phyloP scores from a whole-genome alignment of 2,888 invertebrate genomes.

The Cordylochernes scorpioides region DNA sequence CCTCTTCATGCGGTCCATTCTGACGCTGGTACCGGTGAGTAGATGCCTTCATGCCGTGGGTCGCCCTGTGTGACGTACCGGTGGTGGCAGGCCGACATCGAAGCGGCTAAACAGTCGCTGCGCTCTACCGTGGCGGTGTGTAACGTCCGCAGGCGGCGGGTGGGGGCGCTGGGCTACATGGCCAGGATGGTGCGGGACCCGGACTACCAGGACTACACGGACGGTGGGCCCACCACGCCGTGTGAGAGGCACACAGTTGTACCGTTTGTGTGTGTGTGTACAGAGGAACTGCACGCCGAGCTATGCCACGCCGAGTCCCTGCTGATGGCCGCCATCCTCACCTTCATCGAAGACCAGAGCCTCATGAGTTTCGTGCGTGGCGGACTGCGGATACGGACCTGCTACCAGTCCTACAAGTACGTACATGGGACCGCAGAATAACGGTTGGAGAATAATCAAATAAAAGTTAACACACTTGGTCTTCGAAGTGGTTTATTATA shows the following conservation, averaged over 20 bases:
- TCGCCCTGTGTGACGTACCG: not conserved
- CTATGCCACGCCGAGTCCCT: slow-evolving; percentile 76
- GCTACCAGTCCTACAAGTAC: slow-evolving; percentile 75
- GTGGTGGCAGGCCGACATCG: slow-evolving; percentile 33
- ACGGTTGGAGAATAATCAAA: slow-evolving; percentile 13
- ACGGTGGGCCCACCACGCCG: too few relatives aligned
- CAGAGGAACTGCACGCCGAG: slow-evolving; percentile 67
- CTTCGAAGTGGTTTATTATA: too few relatives aligned
- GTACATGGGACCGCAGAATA: too few relatives aligned
- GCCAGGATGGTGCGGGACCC: slow-evolving; percentile 48
- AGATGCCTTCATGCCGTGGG: not conserved
- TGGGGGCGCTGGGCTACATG: slow-evolving; percentile 21
- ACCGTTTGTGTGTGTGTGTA: too few relatives aligned
- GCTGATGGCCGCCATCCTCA: slow-evolving; percentile 58
- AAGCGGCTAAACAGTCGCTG: slow-evolving; percentile 40
- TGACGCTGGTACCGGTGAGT: slow-evolving; percentile 57
- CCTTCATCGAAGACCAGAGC: slow-evolving; percentile 82
- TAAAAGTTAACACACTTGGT: too few relatives aligned
- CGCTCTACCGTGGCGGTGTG: slow-evolving; percentile 51
- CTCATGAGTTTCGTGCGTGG: slow-evolving; percentile 71
- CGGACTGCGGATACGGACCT: slow-evolving; percentile 65
- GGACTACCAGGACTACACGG: slow-evolving; percentile 47
- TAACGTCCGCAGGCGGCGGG: slow-evolving; percentile 29
- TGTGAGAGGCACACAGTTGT: too few relatives aligned
- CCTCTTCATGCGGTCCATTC: slow-evolving; percentile 63